phyloP scores from a whole-genome alignment of 2,888 invertebrate species.

The Tinea trinotella region DNA sequence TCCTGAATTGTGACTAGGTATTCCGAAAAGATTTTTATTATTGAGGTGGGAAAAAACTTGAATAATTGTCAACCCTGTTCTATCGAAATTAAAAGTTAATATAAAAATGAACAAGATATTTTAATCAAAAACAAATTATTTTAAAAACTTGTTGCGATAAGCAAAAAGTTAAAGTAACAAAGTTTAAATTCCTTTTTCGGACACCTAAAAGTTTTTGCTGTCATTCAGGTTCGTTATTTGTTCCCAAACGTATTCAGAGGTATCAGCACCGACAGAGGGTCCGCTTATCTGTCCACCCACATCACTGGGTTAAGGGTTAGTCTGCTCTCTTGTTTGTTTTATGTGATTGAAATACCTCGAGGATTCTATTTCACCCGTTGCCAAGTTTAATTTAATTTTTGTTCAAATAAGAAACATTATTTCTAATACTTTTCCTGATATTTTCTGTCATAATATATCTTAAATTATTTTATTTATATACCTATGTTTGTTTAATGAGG shows the following conservation, averaged over 20 bases:
- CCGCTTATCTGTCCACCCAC: not conserved
- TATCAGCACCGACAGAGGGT: not conserved
- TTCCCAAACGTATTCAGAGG: not conserved
- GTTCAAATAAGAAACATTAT: no score
- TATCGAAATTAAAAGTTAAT: no score
- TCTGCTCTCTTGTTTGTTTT: conserved; percentile 1
- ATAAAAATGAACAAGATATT: no score
- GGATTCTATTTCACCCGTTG: not conserved
- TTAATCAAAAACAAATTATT: no score
- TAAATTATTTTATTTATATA: no score
- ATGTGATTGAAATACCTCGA: not conserved
- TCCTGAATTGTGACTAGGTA: no score
- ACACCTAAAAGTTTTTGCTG: not conserved
- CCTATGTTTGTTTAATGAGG: no score
- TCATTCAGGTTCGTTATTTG: not conserved
- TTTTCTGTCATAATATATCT: no score
- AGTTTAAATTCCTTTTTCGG: not conserved
- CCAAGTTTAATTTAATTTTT: not conserved
- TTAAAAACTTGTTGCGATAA: not conserved
- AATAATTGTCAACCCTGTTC: no score
- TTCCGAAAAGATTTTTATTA: no score
- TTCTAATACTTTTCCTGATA: no score
- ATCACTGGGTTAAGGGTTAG: conserved; percentile 1
- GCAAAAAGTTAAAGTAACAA: not conserved
- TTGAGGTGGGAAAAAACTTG: no score